Evolutionary conservation across 2,797 vertebrate species (phyloP).

Genomic region (Podarcis lilfordi): DNA sequence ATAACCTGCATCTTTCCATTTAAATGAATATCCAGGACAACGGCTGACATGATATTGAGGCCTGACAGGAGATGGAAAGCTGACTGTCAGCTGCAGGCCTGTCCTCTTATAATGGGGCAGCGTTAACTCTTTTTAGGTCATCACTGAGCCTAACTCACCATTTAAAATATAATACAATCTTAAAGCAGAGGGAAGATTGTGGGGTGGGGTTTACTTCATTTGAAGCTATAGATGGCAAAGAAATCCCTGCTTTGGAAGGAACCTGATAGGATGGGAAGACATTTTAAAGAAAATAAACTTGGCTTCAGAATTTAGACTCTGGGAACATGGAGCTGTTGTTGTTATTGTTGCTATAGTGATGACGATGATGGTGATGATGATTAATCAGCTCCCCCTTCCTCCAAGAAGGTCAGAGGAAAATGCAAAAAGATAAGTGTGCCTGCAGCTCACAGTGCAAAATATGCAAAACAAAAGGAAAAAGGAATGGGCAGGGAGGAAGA

Average conservation of each 20-base stretch:
- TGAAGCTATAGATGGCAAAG: neutral
- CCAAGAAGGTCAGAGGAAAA: neutral
- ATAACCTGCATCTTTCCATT: conserved; percentile 41
- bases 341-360: neutral
- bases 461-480: neutral
- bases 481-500: neutral
- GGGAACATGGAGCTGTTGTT: neutral
- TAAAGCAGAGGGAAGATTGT: neutral
- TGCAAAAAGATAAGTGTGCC: neutral
- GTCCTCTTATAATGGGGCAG: conserved; percentile 12
- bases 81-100: neutral
- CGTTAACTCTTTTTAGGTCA: conserved; percentile 26
- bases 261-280: neutral
- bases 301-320: neutral
- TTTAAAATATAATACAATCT: conserved; percentile 18
- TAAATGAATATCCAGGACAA: conserved; percentile 29
- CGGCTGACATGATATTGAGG: conserved; percentile 5
- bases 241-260: neutral
- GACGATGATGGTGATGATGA: too few species aligned
- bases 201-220: neutral
- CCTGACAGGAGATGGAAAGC: conserved; percentile 7
- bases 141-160: neutral
- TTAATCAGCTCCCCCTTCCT: too few species aligned
- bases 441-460: neutral
- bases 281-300: neutral